phyloP scores from a whole-genome alignment of 2,888 invertebrate species.

The Drosophila flavopinicola region DNA sequence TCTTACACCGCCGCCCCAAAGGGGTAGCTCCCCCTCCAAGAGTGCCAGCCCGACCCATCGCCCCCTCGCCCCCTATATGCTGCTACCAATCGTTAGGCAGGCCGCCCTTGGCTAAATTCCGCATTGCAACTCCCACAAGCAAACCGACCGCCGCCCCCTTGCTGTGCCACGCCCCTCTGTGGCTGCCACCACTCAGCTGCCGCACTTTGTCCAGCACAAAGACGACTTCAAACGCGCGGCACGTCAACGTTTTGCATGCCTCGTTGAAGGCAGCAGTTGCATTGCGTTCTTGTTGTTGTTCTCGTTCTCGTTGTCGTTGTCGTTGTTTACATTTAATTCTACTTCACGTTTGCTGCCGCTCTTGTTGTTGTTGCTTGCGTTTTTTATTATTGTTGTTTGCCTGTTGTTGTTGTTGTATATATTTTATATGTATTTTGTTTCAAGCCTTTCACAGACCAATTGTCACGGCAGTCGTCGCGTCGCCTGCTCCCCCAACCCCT shows the following conservation, averaged over 20 bases:
- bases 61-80: neutral
- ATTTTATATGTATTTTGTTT: slow-evolving; percentile 63
- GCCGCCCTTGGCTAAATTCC: slow-evolving; percentile 32
- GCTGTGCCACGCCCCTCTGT: neutral
- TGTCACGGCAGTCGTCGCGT: slow-evolving; percentile 73
- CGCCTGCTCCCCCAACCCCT: slow-evolving; percentile 2
- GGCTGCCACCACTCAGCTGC: slow-evolving; percentile 28
- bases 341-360: slow-evolving; percentile 54
- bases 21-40: no score
- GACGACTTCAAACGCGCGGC: slow-evolving; percentile 77
- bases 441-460: slow-evolving; percentile 78
- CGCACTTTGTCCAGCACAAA: slow-evolving; percentile 63
- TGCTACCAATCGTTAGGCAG: slow-evolving; percentile 41
- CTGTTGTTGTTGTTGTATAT: slow-evolving; percentile 21
- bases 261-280: slow-evolving; percentile 73
- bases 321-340: slow-evolving; percentile 72
- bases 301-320: slow-evolving; percentile 38
- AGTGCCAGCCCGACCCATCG: no score
- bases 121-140: slow-evolving; percentile 20
- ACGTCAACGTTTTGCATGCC: slow-evolving; percentile 80
- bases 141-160: neutral
- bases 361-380: slow-evolving; percentile 20
- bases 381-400: slow-evolving; percentile 24
- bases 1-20: no score
- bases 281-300: slow-evolving; percentile 15